phyloP scores from a whole-genome alignment of 2,797 vertebrate genomes.

The Coregonus ussuriensis region DNA sequence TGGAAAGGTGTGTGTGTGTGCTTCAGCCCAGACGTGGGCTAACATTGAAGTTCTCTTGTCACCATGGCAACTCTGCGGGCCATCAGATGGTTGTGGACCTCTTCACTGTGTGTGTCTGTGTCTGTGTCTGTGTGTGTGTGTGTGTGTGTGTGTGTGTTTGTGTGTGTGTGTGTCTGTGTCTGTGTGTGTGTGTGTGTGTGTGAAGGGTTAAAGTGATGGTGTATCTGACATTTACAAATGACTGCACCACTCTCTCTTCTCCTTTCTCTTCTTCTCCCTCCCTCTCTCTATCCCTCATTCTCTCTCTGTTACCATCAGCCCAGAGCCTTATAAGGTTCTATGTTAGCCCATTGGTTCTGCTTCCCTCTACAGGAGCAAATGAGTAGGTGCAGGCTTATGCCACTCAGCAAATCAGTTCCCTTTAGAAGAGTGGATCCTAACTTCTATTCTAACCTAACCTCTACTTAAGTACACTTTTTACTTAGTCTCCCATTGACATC shows the following conservation, averaged over 20 bases:
- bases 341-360: not conserved
- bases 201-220: not conserved
- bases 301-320: not conserved
- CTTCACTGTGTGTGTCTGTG: not conserved
- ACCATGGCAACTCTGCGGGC: not conserved
- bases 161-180: not conserved
- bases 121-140: not conserved
- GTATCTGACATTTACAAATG: not conserved
- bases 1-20: not conserved
- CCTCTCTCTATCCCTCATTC: not conserved
- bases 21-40: not conserved
- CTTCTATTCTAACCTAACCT: no score
- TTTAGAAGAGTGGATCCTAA: not conserved
- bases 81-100: not conserved
- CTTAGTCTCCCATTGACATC: no score
- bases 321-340: not conserved
- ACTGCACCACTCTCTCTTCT: not conserved
- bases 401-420: not conserved
- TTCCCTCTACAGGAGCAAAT: not conserved
- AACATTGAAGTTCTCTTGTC: not conserved
- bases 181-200: not conserved
- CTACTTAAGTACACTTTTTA: no score
- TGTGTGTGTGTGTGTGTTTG: not conserved
- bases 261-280: not conserved
- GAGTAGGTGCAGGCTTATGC: not conserved